Base-by-base conservation (phyloP, 1,140 invertebrate genomes). In the Dermatophagoides farinae region DNA sequence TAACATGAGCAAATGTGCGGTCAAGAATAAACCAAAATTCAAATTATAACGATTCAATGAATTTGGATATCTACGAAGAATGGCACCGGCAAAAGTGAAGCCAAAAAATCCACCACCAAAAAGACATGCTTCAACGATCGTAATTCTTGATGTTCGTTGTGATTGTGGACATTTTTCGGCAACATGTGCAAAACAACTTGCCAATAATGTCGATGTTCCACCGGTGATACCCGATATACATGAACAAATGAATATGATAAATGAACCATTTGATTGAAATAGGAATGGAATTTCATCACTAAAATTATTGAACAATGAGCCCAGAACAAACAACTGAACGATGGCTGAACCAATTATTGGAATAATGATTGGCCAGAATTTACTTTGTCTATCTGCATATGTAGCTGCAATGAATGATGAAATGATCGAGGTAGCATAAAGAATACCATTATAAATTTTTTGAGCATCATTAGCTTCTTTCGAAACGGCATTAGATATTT, bases 161-260 rank as follows among this genome's bases (percentile, higher is more conserved):
- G 85, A 80, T 55, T 83, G 77, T 8, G 80, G 81, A 0, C 86
- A 88, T 10, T 88, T 81, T 68, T 90, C 86, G 0, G 80, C 84
- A 44, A 91, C 83, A 66, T 88, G 90, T 69, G 86, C 88, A 69
- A 89, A 90, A 39, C 85, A 80, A 14, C 84, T 84, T 82, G 89
- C 88, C 63, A 88, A 81, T 79, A 88, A 83, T 18, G 84, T 85
- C 65, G 88, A 84, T 80, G 83, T 86, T 1, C 86, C 86, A 1
- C 85, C 85, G 8, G 83, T 82, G 0, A 90, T 66, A 0, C 76
- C 76, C 54, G 70, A 71, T 0, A 76, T 18, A 31, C 70, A 22
- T 41, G 67, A 67, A 41, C 73, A 72, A 59, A 76, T 61, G 38
- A 61, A 55, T 39, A 20, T 39, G 46, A 64, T 58, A 10, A 18